Percentiles rank a stretch among this genome's conserved stretches.
phyloP scores from a whole-genome alignment of 2,113 vertebrate genomes.

The Probosciger aterrimus region DNA sequence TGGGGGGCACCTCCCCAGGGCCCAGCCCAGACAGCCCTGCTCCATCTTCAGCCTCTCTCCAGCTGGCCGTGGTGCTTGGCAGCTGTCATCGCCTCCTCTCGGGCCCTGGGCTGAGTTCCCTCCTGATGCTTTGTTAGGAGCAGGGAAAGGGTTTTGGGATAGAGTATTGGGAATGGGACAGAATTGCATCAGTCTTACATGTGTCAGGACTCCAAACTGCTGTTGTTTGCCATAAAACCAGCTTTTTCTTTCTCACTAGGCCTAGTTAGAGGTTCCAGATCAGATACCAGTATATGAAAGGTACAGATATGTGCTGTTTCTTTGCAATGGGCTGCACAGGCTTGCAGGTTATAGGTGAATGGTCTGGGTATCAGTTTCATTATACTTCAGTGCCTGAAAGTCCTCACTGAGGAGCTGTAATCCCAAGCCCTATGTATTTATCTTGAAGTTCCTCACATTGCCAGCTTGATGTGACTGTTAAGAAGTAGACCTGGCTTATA shows the following conservation, averaged over 20 bases:
- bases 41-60: not conserved
- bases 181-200: not conserved
- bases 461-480: not conserved
- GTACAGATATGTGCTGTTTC: not conserved
- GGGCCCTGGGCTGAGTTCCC: fast-evolving
- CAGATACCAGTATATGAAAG: not conserved
- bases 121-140: not conserved
- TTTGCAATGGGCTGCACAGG: not conserved
- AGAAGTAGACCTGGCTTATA: not conserved
- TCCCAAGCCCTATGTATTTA: not conserved
- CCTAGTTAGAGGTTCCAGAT: not conserved
- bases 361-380: not conserved
- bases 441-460: not conserved
- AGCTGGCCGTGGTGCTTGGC: not conserved
- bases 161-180: not conserved
- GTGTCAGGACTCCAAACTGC: not conserved
- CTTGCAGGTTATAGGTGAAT: not conserved
- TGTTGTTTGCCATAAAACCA: not conserved
- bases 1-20: not conserved
- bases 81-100: not conserved
- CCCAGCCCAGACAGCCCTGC: not conserved
- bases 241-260: not conserved
- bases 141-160: not conserved
- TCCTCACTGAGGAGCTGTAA: not conserved
- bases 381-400: not conserved